Evolutionary conservation across 1,140 invertebrate species (phyloP).

Genomic region (Leptoteleia sp.): DNA sequence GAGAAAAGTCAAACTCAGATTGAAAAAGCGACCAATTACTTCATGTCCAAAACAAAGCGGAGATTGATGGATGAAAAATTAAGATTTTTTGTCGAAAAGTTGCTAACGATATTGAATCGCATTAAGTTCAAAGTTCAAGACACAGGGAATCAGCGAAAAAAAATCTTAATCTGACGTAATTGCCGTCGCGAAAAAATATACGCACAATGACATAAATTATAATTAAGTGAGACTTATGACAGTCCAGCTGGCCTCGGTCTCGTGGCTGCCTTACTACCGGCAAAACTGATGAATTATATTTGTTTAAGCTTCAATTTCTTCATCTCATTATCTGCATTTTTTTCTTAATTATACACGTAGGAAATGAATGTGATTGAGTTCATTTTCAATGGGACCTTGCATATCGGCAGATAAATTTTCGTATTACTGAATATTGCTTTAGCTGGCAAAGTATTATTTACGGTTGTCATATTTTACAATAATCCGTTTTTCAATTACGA

Average conservation of each 20-base stretch:
- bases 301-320: conserved; percentile 23
- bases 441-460: conserved; percentile 14
- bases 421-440: background rate
- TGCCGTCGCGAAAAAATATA: conserved; percentile 29
- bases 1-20: background rate
- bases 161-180: conserved; percentile 43
- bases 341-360: background rate
- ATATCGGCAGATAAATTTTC: conserved; percentile 12
- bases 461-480: conserved; percentile 10
- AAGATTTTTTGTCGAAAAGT: background rate
- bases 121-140: conserved; percentile 13
- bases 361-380: background rate
- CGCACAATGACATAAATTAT: conserved; percentile 47
- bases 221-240: conserved; percentile 44
- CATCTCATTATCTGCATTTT: background rate
- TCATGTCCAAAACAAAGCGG: background rate
- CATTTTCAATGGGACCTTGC: background rate
- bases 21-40: conserved; percentile 10
- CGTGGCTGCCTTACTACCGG: conserved; percentile 17
- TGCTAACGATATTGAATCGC: conserved; percentile 25
- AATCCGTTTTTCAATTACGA: conserved; percentile 7
- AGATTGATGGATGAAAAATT: conserved; percentile 16
- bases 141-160: background rate
- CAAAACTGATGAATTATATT: conserved; percentile 31
- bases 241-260: conserved; percentile 38